Evolutionary conservation across 2,113 vertebrate genomes (phyloP).

Genomic region (Charadrius vociferus): DNA sequence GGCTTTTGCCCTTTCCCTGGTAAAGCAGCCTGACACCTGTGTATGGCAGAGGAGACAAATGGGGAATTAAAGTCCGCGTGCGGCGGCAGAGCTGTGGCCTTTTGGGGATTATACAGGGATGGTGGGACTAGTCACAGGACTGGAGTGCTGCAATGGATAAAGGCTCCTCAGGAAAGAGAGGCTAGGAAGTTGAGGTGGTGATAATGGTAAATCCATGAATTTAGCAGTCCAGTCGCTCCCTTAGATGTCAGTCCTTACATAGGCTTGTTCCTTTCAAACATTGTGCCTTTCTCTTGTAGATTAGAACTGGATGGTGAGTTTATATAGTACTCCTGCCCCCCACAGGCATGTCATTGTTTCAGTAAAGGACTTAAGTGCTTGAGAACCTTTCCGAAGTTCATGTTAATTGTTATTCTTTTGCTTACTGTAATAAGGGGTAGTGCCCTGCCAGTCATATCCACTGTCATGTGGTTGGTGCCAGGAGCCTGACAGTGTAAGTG

Average conservation of each 20-base stretch:
- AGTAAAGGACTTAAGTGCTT: neutral
- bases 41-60: neutral
- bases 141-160: neutral
- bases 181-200: neutral
- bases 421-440: neutral
- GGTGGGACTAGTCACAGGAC: neutral
- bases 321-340: neutral
- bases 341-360: neutral
- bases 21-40: neutral
- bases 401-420: neutral
- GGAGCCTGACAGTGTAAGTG: neutral
- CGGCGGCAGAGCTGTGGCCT: accelerated
- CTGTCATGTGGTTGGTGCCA: neutral
- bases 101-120: neutral
- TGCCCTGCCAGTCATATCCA: neutral
- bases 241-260: neutral
- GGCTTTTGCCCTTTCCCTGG: neutral
- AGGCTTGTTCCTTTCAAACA: neutral
- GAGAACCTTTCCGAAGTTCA: neutral
- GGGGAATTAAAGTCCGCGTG: neutral
- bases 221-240: neutral
- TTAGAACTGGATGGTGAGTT: neutral
- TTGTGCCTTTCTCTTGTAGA: neutral
- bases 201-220: neutral
- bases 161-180: neutral